Evolutionary conservation across 1,140 invertebrate species (phyloP).

Genomic region (Listronotus oregonensis): DNA sequence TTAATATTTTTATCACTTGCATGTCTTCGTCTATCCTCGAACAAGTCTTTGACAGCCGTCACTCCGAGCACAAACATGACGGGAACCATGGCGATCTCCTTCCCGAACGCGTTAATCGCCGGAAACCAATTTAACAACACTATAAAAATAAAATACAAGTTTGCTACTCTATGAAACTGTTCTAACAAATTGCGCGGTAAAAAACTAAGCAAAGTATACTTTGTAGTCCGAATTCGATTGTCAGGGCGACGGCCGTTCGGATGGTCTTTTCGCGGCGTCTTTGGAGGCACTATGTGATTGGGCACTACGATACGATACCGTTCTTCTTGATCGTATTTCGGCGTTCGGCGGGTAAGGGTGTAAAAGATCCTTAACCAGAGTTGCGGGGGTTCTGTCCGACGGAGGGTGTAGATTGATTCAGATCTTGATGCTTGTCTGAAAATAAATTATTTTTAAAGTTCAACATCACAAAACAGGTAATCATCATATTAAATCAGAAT

Average conservation of each 20-base stretch:
- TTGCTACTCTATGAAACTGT: conserved; percentile 97
- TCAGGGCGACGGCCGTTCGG: conserved; percentile 80
- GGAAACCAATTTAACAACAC: conserved; percentile 95
- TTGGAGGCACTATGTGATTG: conserved; percentile 80
- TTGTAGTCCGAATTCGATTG: conserved; percentile 92
- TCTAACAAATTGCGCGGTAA: conserved; percentile 96
- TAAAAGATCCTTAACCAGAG: conserved; percentile 70
- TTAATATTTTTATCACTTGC: conserved; percentile 93
- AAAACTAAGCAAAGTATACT: conserved; percentile 93
- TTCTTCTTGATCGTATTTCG: conserved; percentile 65
- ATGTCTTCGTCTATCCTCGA: conserved; percentile 90
- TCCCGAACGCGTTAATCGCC: conserved; percentile 91
- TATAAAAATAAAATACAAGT: conserved; percentile 98
- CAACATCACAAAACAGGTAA: no score
- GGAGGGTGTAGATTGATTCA: conserved; percentile 86
- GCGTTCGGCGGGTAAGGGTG: conserved; percentile 61
- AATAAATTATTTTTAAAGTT: background rate
- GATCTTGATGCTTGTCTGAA: conserved; percentile 68
- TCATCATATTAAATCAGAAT: no score
- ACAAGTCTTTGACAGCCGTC: conserved; percentile 96
- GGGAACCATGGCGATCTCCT: conserved; percentile 94
- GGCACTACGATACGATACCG: conserved; percentile 75
- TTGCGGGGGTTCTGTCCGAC: conserved; percentile 70
- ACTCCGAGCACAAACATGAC: conserved; percentile 93
- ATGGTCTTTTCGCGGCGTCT: conserved; percentile 76